These are phyloP conservation scores for Cryptoblepharus egeriae DNA, from an alignment of 2,797 vertebrate species.

Conservation along the genomic window DNA sequence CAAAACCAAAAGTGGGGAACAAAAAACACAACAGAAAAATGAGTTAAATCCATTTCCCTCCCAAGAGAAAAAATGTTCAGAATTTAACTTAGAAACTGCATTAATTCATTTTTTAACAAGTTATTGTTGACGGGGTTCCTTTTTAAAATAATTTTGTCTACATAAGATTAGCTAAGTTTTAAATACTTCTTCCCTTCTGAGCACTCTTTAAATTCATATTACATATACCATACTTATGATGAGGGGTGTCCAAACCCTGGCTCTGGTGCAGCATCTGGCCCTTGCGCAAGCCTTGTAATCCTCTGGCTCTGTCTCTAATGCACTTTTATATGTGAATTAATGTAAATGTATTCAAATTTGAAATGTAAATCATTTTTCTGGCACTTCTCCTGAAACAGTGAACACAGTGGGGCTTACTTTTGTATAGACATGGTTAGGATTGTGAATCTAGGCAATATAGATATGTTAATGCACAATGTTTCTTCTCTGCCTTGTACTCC, in stretches of 20 bases:
- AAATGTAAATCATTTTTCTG: no score
- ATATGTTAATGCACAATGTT: not conserved
- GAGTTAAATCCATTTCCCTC: not conserved
- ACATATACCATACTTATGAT: not conserved
- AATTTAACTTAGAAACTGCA: not conserved
- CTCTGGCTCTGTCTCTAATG: no score
- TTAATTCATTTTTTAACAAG: not conserved
- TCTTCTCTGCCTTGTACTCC: not conserved
- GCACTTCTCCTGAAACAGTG: no score
- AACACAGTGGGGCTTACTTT: no score
- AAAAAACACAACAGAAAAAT: not conserved
- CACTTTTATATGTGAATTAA: no score
- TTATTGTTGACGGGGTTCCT: not conserved
- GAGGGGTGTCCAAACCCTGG: no score
- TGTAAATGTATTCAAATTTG: no score
- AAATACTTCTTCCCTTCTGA: not conserved
- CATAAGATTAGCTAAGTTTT: not conserved
- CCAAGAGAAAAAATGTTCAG: not conserved
- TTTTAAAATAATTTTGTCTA: not conserved
- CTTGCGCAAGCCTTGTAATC: no score
- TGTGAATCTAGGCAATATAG: no score
- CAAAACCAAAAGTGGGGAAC: conserved; percentile 29
- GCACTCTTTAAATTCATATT: not conserved
- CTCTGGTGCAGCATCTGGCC: no score
- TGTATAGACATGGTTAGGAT: no score